phyloP scores from a whole-genome alignment of 2,888 invertebrate species.

The Biston betularia region DNA sequence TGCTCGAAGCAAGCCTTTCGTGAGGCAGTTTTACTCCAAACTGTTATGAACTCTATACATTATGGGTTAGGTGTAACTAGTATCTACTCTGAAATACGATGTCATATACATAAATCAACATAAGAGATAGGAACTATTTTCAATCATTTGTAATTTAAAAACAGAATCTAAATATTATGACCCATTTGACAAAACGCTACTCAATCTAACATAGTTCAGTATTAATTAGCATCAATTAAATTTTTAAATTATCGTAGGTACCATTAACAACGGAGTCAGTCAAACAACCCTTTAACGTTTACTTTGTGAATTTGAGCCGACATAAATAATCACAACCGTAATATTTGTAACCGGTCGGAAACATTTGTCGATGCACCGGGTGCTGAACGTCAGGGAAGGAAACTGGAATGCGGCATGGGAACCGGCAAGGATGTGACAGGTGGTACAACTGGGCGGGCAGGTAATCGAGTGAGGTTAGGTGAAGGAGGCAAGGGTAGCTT shows the following conservation, averaged over 20 bases:
- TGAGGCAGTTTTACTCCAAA: not conserved
- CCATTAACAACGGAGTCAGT: conserved; percentile 20
- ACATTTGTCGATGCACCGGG: conserved; percentile 43
- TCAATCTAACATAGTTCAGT: not conserved
- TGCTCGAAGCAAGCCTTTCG: not conserved
- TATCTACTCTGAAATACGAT: not conserved
- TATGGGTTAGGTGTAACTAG: not conserved
- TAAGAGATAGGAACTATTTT: too few species aligned
- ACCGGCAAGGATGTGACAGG: conserved; percentile 60
- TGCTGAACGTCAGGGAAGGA: conserved; percentile 21
- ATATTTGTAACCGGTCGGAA: conserved; percentile 30
- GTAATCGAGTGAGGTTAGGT: conserved; percentile 75
- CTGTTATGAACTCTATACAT: not conserved
- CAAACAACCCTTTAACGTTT: conserved; percentile 26
- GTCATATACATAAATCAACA: not conserved
- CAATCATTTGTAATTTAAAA: not conserved
- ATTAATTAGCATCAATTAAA: conserved; percentile 7
- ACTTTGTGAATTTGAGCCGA: conserved; percentile 31
- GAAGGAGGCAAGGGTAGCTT: conserved; percentile 63
- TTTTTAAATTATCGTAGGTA: conserved; percentile 12
- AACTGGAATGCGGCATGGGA: conserved; percentile 31
- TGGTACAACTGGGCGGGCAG: conserved; percentile 60
- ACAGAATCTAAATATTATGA: not conserved
- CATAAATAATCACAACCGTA: conserved; percentile 45
- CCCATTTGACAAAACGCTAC: not conserved